phyloP scores from a whole-genome alignment of 92 coral and sea anemone species.

The Epizoanthus illoricatus region DNA sequence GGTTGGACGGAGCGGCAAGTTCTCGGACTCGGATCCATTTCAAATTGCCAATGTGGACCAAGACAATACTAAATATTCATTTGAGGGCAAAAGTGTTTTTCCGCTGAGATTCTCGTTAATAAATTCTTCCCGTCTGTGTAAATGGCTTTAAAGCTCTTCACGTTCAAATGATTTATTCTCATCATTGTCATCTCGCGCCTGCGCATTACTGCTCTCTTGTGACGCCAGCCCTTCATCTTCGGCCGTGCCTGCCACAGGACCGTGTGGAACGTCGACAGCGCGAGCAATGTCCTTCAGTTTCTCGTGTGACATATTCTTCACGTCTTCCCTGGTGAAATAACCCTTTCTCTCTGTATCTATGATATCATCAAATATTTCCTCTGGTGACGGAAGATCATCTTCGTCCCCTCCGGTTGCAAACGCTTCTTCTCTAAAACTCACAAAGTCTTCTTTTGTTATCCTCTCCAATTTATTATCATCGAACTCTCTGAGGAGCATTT shows the following conservation, averaged over 20 bases:
- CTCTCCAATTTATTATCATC: constrained; percentile 9
- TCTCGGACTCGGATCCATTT: no score
- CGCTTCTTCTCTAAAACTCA: constrained; percentile 36
- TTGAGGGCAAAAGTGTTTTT: constrained; percentile 24
- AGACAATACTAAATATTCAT: no score
- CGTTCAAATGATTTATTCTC: constrained; percentile 15
- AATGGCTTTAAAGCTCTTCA: constrained; percentile 6
- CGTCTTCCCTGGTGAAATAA: constrained; percentile 56
- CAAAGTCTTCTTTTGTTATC: constrained; percentile 48
- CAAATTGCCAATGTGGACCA: no score
- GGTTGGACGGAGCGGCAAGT: no score
- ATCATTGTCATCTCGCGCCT: constrained; percentile 1
- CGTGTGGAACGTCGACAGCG: constrained; percentile 81
- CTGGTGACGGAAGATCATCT: constrained; percentile 41
- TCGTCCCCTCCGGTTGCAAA: constrained; percentile 46
- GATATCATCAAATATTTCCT: constrained; percentile 55
- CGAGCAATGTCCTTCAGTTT: constrained; percentile 67
- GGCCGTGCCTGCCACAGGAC: constrained; percentile 66
- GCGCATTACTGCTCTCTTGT: not conserved
- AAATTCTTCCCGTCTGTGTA: not conserved
- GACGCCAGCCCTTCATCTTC: constrained; percentile 52
- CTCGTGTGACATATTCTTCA: constrained; percentile 70
- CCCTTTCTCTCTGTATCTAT: constrained; percentile 68
- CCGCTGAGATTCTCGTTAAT: not conserved
- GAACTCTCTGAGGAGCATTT: constrained; percentile 47